These are phyloP conservation scores for Pristionchus pacificus DNA, from an alignment of 1,140 invertebrate genomes.

Conservation along the genomic window DNA sequence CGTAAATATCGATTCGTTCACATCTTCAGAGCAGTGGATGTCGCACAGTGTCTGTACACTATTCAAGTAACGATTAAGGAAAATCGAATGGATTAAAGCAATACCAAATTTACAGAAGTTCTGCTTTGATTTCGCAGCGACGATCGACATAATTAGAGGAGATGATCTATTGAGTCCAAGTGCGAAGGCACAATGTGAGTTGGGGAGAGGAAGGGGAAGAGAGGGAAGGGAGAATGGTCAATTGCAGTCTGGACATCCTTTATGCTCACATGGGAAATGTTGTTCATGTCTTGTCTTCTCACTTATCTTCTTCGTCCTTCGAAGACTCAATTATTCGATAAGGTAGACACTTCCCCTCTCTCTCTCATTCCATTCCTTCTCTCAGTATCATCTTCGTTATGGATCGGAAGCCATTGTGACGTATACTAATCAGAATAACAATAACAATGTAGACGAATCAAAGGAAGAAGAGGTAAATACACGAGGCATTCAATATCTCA, in stretches of 20 bases:
- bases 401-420: background rate
- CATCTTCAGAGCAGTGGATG: constrained; percentile 47
- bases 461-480: no score
- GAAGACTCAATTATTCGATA: constrained; percentile 30
- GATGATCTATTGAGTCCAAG: constrained; percentile 36
- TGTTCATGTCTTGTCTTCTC: constrained; percentile 41
- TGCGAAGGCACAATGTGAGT: constrained; percentile 49
- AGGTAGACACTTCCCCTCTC: no score
- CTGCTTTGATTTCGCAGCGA: constrained; percentile 47
- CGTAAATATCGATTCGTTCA: constrained; percentile 39
- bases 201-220: background rate
- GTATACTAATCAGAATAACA: background rate
- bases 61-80: background rate
- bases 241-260: constrained; percentile 52
- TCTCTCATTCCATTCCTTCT: no score
- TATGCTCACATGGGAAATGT: constrained; percentile 49
- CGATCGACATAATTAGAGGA: constrained; percentile 37
- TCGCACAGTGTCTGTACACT: constrained; percentile 32
- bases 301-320: constrained; percentile 37
- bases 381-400: background rate
- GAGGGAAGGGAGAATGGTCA: background rate
- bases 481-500: no score
- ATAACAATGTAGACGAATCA: background rate
- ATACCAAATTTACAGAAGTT: constrained; percentile 51
- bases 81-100: constrained; percentile 24